These are phyloP conservation scores for Gastracanthus pulcherrimus DNA, from an alignment of 2,888 invertebrate species.

Conservation along the genomic window DNA sequence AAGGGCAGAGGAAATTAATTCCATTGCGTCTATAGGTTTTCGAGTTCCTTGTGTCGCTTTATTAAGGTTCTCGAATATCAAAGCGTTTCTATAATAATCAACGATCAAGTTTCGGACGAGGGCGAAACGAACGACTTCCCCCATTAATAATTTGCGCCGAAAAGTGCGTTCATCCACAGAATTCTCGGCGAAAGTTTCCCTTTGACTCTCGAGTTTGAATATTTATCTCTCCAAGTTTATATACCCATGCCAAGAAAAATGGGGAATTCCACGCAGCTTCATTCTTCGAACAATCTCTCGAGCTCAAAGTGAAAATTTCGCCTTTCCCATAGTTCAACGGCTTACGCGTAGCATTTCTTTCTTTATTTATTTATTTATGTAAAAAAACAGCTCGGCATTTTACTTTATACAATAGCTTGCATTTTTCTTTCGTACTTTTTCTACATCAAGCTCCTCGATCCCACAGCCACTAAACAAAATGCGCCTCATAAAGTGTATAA, in stretches of 20 bases:
- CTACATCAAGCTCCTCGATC: not conserved
- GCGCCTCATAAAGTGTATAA: no score
- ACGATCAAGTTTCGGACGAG: constrained; percentile 4
- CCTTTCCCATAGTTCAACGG: constrained; percentile 13
- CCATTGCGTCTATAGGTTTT: not conserved
- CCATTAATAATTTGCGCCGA: constrained; percentile 15
- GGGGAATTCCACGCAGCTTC: no score
- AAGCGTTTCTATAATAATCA: constrained; percentile 17
- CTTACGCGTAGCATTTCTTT: constrained; percentile 23
- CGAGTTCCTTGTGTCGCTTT: constrained; percentile 23
- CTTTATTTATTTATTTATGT: not conserved
- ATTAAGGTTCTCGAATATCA: constrained; percentile 39
- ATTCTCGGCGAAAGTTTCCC: constrained; percentile 17
- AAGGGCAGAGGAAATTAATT: not conserved
- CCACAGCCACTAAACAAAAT: not conserved
- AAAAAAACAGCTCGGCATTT: constrained; percentile 25
- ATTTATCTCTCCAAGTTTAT: constrained; percentile 17
- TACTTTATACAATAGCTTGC: constrained; percentile 20
- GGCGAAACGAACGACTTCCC: not conserved
- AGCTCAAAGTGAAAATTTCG: constrained; percentile 26
- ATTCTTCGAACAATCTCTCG: not conserved
- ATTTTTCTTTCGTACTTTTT: constrained; percentile 18
- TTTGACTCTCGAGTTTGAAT: constrained; percentile 17
- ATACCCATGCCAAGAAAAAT: not conserved
- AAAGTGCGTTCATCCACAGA: not conserved